A percentile compares a stretch with the other conserved stretches of the same genome.
These are phyloP conservation scores for Scaptomyza graminum DNA, from an alignment of 1,140 invertebrate genomes.

Conservation along the genomic window DNA sequence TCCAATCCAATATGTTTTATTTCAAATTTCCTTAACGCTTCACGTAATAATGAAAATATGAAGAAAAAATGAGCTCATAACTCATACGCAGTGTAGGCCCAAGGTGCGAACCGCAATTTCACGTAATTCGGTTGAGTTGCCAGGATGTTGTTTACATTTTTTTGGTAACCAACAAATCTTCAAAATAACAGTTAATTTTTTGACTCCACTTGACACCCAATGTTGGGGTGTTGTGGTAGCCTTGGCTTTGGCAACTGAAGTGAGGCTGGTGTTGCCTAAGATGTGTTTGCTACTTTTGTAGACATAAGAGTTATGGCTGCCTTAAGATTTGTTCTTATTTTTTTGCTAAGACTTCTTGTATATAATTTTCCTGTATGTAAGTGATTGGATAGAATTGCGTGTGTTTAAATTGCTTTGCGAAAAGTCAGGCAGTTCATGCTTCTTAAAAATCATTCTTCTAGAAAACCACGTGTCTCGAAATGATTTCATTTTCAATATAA, in stretches of 20 bases:
- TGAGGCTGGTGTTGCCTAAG: slow-evolving; percentile 9
- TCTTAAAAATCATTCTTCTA: too few species aligned
- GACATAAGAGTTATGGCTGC: slow-evolving; percentile 9
- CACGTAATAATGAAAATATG: slow-evolving; percentile 45
- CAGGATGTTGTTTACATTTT: slow-evolving; percentile 18
- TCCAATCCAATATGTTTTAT: slow-evolving; percentile 48
- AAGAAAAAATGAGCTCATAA: slow-evolving; percentile 44
- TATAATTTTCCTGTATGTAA: not conserved
- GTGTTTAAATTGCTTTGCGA: too few species aligned
- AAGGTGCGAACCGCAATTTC: slow-evolving; percentile 10
- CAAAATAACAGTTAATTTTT: slow-evolving; percentile 72
- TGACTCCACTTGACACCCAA: slow-evolving; percentile 54
- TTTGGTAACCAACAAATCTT: slow-evolving; percentile 63
- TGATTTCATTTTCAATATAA: not conserved
- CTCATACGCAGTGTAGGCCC: slow-evolving; percentile 58
- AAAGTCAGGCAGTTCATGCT: too few species aligned
- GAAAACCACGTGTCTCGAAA: not conserved
- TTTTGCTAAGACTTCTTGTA: not conserved
- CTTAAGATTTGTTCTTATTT: not conserved
- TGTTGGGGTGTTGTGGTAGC: not conserved
- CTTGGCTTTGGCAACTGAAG: slow-evolving; percentile 13
- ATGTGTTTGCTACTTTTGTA: slow-evolving; percentile 39
- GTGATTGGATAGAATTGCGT: too few species aligned
- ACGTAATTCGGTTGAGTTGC: slow-evolving; percentile 5
- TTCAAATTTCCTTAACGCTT: slow-evolving; percentile 56